phyloP scores from a whole-genome alignment of 2,113 vertebrate genomes.

The Ammodytes marinus region DNA sequence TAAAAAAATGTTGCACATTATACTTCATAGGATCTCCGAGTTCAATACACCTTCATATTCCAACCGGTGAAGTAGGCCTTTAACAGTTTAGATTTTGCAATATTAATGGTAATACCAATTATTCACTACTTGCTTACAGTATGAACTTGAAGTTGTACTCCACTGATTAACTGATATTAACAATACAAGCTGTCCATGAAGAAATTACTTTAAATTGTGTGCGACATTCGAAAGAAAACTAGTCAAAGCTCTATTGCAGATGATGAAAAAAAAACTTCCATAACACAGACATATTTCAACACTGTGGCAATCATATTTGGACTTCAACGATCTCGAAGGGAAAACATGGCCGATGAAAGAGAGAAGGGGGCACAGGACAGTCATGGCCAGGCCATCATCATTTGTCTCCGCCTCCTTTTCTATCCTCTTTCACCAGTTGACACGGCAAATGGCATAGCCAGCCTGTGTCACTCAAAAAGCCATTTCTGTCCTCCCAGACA shows the following conservation, averaged over 20 bases:
- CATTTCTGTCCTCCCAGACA: conserved; percentile 78
- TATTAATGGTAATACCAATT: conserved; percentile 1
- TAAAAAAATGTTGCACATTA: too few species aligned
- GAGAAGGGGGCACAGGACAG: conserved; percentile 53
- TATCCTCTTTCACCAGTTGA: conserved; percentile 72
- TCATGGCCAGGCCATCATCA: conserved; percentile 73
- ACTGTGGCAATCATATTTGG: conserved; percentile 52
- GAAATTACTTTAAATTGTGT: background rate
- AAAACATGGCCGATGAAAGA: conserved; percentile 33
- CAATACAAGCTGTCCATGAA: background rate
- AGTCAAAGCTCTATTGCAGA: background rate
- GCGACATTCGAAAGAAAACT: background rate
- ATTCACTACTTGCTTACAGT: conserved; percentile 22
- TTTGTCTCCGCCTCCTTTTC: conserved; percentile 75
- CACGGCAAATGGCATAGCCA: conserved; percentile 72
- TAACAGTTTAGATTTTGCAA: too few species aligned
- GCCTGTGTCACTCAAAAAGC: conserved; percentile 83
- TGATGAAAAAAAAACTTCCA: background rate
- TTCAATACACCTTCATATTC: too few species aligned
- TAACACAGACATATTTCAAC: conserved; percentile 39
- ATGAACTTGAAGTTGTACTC: conserved; percentile 18
- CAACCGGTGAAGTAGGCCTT: too few species aligned
- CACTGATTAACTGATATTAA: conserved; percentile 3
- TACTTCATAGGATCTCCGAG: too few species aligned
- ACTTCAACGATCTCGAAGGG: conserved; percentile 45